These are phyloP conservation scores for Rhodinocichla rosea DNA, from an alignment of 2,113 vertebrate genomes.

Conservation along the genomic window DNA sequence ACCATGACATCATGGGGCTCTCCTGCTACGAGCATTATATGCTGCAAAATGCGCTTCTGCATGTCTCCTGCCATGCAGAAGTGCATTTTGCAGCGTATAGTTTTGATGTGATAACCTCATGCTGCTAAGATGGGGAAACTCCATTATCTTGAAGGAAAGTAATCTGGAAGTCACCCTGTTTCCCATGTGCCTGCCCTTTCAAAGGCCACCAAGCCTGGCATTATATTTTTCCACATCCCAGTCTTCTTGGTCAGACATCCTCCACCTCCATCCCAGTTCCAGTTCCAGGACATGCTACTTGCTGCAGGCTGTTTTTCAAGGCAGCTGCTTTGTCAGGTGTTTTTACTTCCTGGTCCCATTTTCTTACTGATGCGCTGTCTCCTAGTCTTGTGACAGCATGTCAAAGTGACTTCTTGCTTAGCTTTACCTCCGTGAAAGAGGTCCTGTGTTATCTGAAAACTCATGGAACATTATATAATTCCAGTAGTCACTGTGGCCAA, in stretches of 20 bases:
- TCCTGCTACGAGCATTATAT: accelerated
- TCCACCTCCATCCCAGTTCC: neutral
- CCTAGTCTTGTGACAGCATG: neutral
- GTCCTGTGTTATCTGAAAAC: neutral
- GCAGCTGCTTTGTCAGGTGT: neutral
- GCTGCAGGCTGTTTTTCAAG: neutral
- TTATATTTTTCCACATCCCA: neutral
- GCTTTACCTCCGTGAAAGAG: neutral
- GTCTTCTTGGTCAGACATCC: neutral
- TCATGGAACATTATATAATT: neutral
- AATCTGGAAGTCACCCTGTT: neutral
- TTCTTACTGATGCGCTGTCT: neutral
- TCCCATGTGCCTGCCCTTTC: neutral
- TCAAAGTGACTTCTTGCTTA: neutral
- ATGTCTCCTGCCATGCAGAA: neutral
- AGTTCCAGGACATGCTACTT: neutral
- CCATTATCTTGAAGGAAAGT: neutral
- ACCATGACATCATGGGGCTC: accelerated
- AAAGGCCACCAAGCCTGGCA: neutral
- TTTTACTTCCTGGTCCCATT: neutral
- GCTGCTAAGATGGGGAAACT: neutral
- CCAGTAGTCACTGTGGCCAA: neutral
- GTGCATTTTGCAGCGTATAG: neutral
- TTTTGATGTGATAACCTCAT: neutral
- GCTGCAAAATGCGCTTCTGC: neutral